These are phyloP conservation scores for Drosophila kokeensis DNA, from an alignment of 2,888 invertebrate species.

Conservation along the genomic window DNA sequence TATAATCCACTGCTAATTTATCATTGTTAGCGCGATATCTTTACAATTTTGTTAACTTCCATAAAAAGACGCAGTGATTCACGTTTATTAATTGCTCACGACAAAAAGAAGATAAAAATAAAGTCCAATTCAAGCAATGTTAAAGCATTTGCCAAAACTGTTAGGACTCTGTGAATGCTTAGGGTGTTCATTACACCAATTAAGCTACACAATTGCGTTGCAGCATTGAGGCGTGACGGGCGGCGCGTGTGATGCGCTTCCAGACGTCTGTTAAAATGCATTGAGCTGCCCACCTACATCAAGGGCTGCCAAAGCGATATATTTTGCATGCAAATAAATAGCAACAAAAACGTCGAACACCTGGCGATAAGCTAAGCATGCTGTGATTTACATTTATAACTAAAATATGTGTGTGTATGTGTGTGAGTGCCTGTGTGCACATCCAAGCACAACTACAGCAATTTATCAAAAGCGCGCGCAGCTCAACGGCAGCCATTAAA, in stretches of 20 bases:
- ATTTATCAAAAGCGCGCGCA: slow-evolving; percentile 51
- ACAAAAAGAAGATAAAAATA: neutral
- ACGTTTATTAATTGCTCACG: slow-evolving; percentile 6
- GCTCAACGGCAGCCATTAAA: slow-evolving; percentile 43
- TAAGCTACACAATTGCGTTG: slow-evolving; percentile 17
- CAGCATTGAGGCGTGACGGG: slow-evolving; percentile 63
- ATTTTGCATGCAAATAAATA: slow-evolving; percentile 1
- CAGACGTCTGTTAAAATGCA: slow-evolving; percentile 33
- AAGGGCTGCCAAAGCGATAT: neutral
- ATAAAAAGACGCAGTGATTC: neutral
- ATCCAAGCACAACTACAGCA: slow-evolving; percentile 11
- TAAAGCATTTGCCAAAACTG: slow-evolving; percentile 9
- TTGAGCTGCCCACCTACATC: slow-evolving; percentile 44
- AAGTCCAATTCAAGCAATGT: neutral
- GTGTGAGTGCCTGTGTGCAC: neutral
- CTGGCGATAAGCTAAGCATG: slow-evolving; percentile 50
- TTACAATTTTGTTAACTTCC: neutral
- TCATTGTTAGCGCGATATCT: neutral
- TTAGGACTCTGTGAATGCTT: neutral
- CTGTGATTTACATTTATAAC: slow-evolving; percentile 43
- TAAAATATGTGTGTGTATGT: neutral
- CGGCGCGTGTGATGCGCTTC: slow-evolving; percentile 27
- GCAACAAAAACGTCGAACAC: slow-evolving; percentile 31
- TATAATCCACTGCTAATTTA: neutral
- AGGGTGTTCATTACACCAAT: slow-evolving; percentile 50